A percentile compares a stretch with the other conserved stretches of the same genome.
Conservation (phyloP, 2,113 vertebrate genomes). For the Amazona vittata region DNA sequence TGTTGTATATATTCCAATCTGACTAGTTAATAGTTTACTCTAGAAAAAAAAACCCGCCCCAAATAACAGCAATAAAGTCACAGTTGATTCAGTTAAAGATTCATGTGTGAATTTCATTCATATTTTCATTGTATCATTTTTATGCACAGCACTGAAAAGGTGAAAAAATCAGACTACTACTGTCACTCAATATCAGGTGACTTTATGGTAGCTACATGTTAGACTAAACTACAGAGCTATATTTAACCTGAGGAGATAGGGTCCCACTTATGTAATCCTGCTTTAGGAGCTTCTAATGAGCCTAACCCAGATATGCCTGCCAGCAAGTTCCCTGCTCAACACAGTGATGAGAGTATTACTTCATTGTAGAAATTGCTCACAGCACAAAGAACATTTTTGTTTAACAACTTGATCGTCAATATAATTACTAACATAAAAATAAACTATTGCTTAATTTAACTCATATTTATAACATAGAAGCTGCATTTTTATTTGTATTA, state of each 20-base stretch:
- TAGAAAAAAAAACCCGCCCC: neutral
- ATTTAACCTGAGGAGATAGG: constrained; percentile 45
- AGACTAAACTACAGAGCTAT: constrained; percentile 29
- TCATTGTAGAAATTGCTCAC: constrained; percentile 4
- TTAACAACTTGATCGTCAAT: neutral
- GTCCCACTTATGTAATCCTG: constrained; percentile 36
- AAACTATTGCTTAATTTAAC: neutral
- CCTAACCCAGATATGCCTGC: constrained; percentile 44
- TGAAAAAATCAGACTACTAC: neutral
- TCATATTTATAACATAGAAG: neutral
- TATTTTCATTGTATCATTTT: neutral
- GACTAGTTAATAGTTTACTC: neutral
- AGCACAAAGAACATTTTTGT: neutral
- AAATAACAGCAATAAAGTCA: neutral
- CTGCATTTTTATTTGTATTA: neutral
- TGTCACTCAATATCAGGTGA: neutral
- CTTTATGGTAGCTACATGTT: neutral
- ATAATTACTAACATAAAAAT: neutral
- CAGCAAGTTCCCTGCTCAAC: neutral
- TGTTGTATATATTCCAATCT: neutral
- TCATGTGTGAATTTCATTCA: neutral
- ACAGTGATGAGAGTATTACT: neutral
- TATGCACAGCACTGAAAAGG: neutral
- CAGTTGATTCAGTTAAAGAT: neutral
- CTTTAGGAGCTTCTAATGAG: constrained; percentile 50